A percentile compares a stretch with the other conserved stretches of the same genome.
Evolutionary conservation across 2,797 vertebrate genomes (phyloP).

Genomic region (Chelon auratus): DNA sequence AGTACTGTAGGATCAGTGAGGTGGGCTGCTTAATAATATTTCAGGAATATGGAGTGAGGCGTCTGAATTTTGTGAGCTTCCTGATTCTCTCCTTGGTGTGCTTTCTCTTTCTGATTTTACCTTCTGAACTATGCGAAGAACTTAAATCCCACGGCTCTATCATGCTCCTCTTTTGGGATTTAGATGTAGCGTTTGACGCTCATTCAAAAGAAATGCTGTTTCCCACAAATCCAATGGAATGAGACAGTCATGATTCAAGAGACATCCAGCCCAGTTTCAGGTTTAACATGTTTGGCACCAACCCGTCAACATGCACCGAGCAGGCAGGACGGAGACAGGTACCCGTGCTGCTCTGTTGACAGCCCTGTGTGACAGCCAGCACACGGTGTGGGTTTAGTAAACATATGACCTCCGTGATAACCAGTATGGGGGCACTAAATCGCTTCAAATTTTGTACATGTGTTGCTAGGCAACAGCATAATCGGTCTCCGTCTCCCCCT

Average conservation of each 20-base stretch:
- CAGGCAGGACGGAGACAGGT: constrained; percentile 41
- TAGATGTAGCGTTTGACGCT: constrained; percentile 38
- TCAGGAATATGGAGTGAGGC: constrained; percentile 60
- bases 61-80: constrained; percentile 56
- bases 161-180: constrained; percentile 39
- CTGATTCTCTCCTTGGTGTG: constrained; percentile 25
- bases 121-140: constrained; percentile 66
- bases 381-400: constrained; percentile 76
- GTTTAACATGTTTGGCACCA: constrained; percentile 48
- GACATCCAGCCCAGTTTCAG: constrained; percentile 29
- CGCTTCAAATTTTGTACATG: constrained; percentile 85
- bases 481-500: constrained; percentile 77
- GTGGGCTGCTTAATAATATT: constrained; percentile 60
- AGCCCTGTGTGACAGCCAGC: constrained; percentile 62
- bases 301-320: constrained; percentile 3
- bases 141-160: constrained; percentile 57
- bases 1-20: constrained; percentile 59
- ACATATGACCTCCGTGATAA: constrained; percentile 83
- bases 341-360: constrained; percentile 48
- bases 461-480: constrained; percentile 89
- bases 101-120: constrained; percentile 42
- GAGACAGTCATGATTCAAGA: constrained; percentile 41
- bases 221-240: constrained; percentile 42
- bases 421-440: constrained; percentile 83
- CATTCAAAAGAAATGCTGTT: constrained; percentile 39